phyloP scores from a whole-genome alignment of 2,888 invertebrate genomes.

The Pasiphila rectangulata region DNA sequence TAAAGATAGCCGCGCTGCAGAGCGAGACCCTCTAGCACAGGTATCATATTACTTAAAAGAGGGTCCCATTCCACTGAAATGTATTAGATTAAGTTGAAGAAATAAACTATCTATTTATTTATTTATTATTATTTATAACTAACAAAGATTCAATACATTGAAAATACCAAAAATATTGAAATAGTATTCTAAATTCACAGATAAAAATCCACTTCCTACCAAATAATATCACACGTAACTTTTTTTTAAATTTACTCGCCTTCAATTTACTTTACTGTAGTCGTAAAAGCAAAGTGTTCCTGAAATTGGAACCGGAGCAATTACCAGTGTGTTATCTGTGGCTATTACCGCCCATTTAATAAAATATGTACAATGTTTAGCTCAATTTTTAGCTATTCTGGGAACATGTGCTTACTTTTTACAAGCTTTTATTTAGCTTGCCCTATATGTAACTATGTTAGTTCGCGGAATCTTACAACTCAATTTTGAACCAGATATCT shows the following conservation, averaged over 20 bases:
- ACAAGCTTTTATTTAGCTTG: neutral
- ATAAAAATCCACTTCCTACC: neutral
- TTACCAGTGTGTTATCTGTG: conserved; percentile 6
- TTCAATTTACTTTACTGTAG: conserved; percentile 7
- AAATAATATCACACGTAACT: conserved; percentile 1
- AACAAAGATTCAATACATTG: no score
- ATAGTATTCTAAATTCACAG: neutral
- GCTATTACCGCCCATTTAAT: conserved; percentile 3
- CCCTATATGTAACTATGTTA: no score
- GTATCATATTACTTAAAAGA: no score
- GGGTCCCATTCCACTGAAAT: no score
- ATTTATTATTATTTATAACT: no score
- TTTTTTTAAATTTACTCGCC: conserved; percentile 12
- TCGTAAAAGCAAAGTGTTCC: conserved; percentile 13
- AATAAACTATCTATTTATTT: no score
- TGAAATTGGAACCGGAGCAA: conserved; percentile 14
- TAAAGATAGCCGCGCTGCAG: no score
- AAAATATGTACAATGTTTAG: conserved; percentile 1
- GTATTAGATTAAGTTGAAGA: no score
- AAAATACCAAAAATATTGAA: no score
- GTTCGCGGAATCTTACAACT: no score
- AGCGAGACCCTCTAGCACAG: no score
- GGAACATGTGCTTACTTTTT: neutral
- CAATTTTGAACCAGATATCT: no score
- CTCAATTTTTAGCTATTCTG: neutral